Base-by-base conservation (phyloP, 1,140 invertebrate genomes). In the Rhopalosiphum padi region DNA sequence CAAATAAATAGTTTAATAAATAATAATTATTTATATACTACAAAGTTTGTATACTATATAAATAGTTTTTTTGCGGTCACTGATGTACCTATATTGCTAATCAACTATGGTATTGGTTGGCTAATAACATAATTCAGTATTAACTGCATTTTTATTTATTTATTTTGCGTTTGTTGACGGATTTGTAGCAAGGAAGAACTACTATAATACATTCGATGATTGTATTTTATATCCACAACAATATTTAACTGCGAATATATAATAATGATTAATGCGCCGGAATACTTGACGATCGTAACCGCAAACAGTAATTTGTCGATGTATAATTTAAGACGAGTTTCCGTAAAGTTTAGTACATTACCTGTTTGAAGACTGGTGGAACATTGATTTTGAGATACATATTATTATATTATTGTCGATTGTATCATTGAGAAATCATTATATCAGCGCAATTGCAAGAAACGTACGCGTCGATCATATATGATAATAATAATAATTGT, bases 331-430 rank as follows among this genome's bases (percentile, higher is more conserved):
- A 82, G 7, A 82, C 35, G 21, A 82, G 77, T 82, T 37, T 35
- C 8, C 35, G 35, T 35, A 22, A 82, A n/a, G 60, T 68, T 68
- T 11, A 11, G 77, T 37, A 37, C 5, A 87, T 93, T 93, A 93
- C 91, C 91, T 93, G 91, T 86, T 93, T 93, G 15, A 93, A 51
- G 43, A 93, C 91, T 0, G 91, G 82, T 22, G 91, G 82, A 48
- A 93, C 48, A 23, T 93, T n/a, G 11, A 86, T 8, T 55, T 93
- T 93, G 22, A 93, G 25, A 22, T 83, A 55, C 91, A 93, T 93
- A 23, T n/a, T 68, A 15, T 60, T 60, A 60, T 25, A 30, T 60
- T 60, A 30, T 60, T 30, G 30, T 91, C 5, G 60, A 48, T 82
- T 22, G 55, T 68, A 25, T 82, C 35, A 82, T n/a, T 82, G 77